phyloP scores from a whole-genome alignment of 2,888 invertebrate species.

The Lamproptera curius region DNA sequence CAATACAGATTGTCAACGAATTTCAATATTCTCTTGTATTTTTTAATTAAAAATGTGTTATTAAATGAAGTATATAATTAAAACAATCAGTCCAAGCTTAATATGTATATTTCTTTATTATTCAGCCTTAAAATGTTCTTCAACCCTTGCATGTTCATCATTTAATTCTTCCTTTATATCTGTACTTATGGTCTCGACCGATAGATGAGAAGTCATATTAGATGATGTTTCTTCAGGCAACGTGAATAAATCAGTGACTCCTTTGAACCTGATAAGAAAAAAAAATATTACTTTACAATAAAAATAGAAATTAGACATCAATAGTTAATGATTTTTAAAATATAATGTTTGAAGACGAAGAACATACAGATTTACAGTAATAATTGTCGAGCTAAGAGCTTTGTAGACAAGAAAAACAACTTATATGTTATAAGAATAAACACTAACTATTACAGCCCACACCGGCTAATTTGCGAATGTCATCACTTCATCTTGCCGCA shows the following conservation, averaged over 20 bases:
- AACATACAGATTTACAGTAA: too few species aligned
- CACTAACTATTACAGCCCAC: too few species aligned
- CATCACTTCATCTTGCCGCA: too few species aligned
- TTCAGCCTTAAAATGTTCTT: constrained; percentile 29
- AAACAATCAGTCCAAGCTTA: not conserved
- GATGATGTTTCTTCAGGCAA: constrained; percentile 39
- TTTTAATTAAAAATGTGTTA: not conserved
- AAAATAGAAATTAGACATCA: too few species aligned
- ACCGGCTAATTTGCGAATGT: too few species aligned
- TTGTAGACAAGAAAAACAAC: too few species aligned
- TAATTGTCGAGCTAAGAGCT: too few species aligned
- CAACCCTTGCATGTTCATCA: not conserved
- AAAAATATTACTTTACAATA: constrained; percentile 9
- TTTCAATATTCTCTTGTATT: not conserved
- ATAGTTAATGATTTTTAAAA: too few species aligned
- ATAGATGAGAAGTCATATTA: constrained; percentile 28
- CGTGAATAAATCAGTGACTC: constrained; percentile 57
- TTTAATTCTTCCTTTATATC: constrained; percentile 24
- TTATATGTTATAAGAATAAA: too few species aligned
- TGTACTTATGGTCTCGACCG: constrained; percentile 35
- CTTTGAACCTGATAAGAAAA: constrained; percentile 57
- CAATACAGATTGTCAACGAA: too few species aligned
- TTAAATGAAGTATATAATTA: not conserved
- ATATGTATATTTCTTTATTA: too few species aligned
- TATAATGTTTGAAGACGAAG: too few species aligned